These are phyloP conservation scores for Pelusios castaneus DNA, from an alignment of 2,113 vertebrate species.

Conservation along the genomic window DNA sequence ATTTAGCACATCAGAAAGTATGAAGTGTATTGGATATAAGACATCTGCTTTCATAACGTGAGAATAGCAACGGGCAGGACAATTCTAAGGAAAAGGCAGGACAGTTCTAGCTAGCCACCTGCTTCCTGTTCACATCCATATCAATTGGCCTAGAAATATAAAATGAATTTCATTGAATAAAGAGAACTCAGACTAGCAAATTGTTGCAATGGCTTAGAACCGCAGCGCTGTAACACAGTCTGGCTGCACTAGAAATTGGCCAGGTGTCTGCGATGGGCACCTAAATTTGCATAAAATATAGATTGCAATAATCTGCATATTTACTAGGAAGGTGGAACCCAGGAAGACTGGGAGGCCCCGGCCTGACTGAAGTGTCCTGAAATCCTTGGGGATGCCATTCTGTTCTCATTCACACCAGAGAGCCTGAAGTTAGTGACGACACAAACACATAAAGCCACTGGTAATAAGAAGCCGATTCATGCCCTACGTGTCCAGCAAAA, in stretches of 20 bases:
- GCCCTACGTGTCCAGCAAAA: not conserved
- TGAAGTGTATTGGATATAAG: not conserved
- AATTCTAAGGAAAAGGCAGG: not conserved
- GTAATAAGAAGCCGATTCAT: not conserved
- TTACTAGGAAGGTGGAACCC: not conserved
- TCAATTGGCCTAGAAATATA: not conserved
- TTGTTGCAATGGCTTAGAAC: not conserved
- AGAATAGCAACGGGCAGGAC: not conserved
- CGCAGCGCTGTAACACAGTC: not conserved
- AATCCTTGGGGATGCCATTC: not conserved
- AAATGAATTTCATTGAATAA: constrained; percentile 24
- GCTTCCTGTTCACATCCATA: not conserved
- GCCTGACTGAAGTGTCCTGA: not conserved
- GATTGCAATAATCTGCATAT: not conserved
- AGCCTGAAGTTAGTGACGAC: not conserved
- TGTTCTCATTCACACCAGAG: not conserved
- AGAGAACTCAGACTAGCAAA: not conserved
- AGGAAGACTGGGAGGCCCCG: not conserved
- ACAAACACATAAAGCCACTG: not conserved
- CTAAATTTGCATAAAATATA: not conserved
- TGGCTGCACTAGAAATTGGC: not conserved
- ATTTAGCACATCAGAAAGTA: not conserved
- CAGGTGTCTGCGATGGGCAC: not conserved
- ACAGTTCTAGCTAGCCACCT: not conserved
- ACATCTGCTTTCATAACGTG: not conserved